Conservation (phyloP, 2,113 vertebrate genomes). For the Rhipidura dahli region DNA sequence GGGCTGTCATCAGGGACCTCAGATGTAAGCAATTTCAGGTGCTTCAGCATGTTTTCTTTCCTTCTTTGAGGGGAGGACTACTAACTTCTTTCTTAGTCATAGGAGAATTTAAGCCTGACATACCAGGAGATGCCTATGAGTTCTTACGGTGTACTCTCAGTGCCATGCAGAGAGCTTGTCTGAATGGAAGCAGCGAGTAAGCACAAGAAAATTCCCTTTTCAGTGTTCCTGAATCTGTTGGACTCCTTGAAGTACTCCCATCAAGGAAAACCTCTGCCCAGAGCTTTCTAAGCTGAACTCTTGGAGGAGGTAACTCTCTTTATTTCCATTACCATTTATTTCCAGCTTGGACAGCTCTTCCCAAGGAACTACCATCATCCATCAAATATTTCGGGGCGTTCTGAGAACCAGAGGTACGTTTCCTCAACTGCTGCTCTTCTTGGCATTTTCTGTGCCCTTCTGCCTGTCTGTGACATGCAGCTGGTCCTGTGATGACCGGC, state of each 20-base stretch:
- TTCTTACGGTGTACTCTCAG: not conserved
- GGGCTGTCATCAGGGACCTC: constrained; percentile 83
- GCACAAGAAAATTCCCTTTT: not conserved
- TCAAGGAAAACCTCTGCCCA: not conserved
- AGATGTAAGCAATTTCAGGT: constrained; percentile 71
- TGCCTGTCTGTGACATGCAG: not conserved
- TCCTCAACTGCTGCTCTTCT: not conserved
- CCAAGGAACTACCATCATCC: not conserved
- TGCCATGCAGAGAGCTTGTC: not conserved
- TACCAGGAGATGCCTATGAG: not conserved
- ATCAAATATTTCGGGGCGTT: not conserved
- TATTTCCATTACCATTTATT: not conserved
- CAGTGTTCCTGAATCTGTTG: not conserved
- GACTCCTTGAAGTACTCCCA: not conserved
- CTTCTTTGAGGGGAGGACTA: not conserved
- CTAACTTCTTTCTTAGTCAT: not conserved
- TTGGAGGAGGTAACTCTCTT: not conserved
- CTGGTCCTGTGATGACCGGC: not conserved
- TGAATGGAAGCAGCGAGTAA: not conserved
- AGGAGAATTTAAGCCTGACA: not conserved
- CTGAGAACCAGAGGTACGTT: not conserved
- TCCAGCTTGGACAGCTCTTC: not conserved
- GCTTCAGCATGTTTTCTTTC: accelerated
- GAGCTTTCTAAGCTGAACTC: not conserved
- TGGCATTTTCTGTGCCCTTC: not conserved